Evolutionary conservation across 2,113 vertebrate genomes (phyloP).

Genomic region (Pollachius pollachius): DNA sequence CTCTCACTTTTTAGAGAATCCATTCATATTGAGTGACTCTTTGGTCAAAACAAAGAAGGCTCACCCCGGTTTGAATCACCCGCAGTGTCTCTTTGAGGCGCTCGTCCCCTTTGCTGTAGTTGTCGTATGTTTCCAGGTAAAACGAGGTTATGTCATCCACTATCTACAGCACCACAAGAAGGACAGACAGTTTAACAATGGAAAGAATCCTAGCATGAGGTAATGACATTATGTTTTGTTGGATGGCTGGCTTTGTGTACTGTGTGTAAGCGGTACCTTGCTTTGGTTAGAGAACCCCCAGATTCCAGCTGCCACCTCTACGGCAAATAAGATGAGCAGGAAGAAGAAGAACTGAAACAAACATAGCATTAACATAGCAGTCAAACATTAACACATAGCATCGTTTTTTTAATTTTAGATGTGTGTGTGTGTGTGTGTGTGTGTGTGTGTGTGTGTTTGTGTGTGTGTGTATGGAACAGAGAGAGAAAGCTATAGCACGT

Average conservation of each 20-base stretch:
- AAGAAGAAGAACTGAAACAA: conserved; percentile 87
- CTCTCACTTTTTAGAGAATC: no score
- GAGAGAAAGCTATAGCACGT: no score
- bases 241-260: background rate
- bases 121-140: conserved; percentile 78
- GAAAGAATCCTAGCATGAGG: no score
- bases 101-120: conserved; percentile 59
- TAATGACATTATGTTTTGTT: background rate
- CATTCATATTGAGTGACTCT: background rate
- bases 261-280: conserved; percentile 69
- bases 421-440: conserved; percentile 12
- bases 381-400: conserved; percentile 17
- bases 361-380: conserved; percentile 24
- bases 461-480: background rate
- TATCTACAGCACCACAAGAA: conserved; percentile 70
- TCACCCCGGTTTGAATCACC: conserved; percentile 82
- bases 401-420: background rate
- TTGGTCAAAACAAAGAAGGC: conserved; percentile 21
- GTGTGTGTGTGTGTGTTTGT: conserved; percentile 9
- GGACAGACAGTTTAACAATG: background rate
- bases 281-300: conserved; percentile 94
- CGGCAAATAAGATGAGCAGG: conserved; percentile 91
- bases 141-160: conserved; percentile 79
- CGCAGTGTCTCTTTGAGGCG: conserved; percentile 78
- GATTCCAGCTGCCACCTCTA: conserved; percentile 92